Conservation (phyloP, 1,140 invertebrate genomes). For the Brachionus angularis region DNA sequence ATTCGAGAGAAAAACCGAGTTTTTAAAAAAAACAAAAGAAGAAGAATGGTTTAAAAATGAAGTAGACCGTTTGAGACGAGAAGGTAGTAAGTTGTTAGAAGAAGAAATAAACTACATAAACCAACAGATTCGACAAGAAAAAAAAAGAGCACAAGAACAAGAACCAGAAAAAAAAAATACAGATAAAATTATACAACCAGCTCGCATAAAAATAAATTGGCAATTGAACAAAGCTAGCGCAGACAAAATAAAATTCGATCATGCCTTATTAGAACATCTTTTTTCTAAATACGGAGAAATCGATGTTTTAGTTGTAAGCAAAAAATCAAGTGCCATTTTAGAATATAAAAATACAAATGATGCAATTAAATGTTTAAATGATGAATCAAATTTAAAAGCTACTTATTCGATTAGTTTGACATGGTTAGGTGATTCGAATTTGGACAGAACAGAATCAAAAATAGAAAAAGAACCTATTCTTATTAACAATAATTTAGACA, state of each 20-base stretch:
- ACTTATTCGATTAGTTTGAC: constrained; percentile 5
- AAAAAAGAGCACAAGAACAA: neutral
- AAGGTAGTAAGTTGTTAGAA: constrained; percentile 38
- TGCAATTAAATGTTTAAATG: constrained; percentile 6
- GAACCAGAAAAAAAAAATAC: neutral
- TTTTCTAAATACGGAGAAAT: constrained; percentile 35
- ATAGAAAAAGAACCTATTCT: neutral
- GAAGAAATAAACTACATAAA: constrained; percentile 37
- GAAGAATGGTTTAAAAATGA: constrained; percentile 34
- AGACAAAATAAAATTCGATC: neutral
- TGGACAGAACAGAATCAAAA: neutral
- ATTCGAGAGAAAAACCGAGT: constrained; percentile 9
- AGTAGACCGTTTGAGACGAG: constrained; percentile 29
- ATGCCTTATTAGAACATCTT: constrained; percentile 11
- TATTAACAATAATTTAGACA: neutral
- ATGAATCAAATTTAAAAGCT: constrained; percentile 1
- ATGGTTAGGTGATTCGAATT: neutral
- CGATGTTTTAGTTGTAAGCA: constrained; percentile 27
- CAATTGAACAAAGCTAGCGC: neutral
- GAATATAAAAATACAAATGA: constrained; percentile 13
- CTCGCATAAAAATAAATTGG: constrained; percentile 28
- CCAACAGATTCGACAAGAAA: constrained; percentile 14
- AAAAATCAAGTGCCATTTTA: constrained; percentile 24
- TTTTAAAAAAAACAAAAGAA: constrained; percentile 5
- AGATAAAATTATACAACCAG: neutral